Evolutionary conservation across 92 coral and sea anemone species (phyloP).

Genomic region (Palythoa heliodiscus): DNA sequence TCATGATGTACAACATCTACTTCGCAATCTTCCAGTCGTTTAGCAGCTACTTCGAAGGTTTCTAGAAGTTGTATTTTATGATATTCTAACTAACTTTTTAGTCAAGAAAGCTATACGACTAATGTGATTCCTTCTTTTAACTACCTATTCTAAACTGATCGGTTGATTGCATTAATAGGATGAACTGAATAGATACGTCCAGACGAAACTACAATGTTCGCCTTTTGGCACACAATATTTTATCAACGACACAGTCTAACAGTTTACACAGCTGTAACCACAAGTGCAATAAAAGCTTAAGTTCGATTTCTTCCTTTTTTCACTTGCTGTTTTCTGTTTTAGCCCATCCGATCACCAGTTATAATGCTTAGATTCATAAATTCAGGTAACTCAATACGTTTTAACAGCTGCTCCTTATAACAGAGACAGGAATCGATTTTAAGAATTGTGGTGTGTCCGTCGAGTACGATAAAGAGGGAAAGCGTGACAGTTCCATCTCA

Average conservation of each 20-base stretch:
- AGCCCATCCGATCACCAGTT: too few species aligned
- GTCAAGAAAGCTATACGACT: too few species aligned
- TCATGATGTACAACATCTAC: constrained; percentile 38
- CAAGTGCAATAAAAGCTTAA: too few species aligned
- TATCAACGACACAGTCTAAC: neutral
- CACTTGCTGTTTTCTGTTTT: too few species aligned
- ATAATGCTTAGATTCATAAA: neutral
- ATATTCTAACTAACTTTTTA: neutral
- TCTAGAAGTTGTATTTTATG: neutral
- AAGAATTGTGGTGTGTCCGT: neutral
- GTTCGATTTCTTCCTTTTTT: too few species aligned
- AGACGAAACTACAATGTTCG: neutral
- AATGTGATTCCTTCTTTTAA: neutral
- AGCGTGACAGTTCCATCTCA: neutral
- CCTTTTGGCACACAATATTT: neutral
- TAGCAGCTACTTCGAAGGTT: neutral
- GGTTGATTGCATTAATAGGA: constrained; percentile 5
- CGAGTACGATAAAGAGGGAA: neutral
- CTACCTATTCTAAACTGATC: neutral
- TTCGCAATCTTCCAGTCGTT: constrained; percentile 12
- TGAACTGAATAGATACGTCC: neutral
- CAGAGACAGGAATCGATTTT: constrained; percentile 39
- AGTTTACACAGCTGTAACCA: too few species aligned
- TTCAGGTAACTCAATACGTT: neutral
- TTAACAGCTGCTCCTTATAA: constrained; percentile 24